phyloP scores from a whole-genome alignment of 2,888 invertebrate genomes.

The Tiliacea citrago region DNA sequence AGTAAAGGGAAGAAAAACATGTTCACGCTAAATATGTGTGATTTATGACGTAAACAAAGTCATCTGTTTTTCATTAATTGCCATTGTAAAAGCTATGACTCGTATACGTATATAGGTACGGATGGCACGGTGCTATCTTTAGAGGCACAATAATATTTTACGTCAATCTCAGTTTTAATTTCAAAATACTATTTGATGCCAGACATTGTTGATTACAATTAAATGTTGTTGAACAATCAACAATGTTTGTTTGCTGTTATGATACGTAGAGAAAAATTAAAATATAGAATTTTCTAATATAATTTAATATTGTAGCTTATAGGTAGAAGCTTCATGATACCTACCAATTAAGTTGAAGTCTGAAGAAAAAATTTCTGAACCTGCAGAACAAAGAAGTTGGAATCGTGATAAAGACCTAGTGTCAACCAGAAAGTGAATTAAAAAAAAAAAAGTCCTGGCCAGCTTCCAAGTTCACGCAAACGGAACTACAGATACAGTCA shows the following conservation, averaged over 20 bases:
- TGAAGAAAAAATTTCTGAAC: not conserved
- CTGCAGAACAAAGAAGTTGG: not conserved
- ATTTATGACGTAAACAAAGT: conserved; percentile 26
- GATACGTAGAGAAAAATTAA: not conserved
- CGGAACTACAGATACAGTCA: not conserved
- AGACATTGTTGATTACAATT: not conserved
- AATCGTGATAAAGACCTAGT: not conserved
- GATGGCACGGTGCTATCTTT: conserved; percentile 36
- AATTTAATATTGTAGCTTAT: not conserved
- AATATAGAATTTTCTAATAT: not conserved
- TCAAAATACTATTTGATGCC: conserved; percentile 15
- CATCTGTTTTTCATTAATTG: conserved; percentile 53
- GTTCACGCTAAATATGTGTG: conserved; percentile 23
- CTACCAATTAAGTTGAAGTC: not conserved
- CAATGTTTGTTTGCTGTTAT: not conserved
- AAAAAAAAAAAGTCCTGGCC: not conserved
- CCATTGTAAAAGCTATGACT: conserved; percentile 39
- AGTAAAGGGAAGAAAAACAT: not conserved
- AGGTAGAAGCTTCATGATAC: not conserved
- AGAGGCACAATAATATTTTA: conserved; percentile 9
- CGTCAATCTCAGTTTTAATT: conserved; percentile 37
- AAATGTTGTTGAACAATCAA: not conserved
- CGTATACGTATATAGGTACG: conserved; percentile 1
- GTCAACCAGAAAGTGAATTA: not conserved
- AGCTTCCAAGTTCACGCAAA: conserved; percentile 3